Evolutionary conservation across 2,113 vertebrate genomes (phyloP), one percentile per base, ranked within the genome.

Genomic region (Xiphophorus couchianus): DNA sequence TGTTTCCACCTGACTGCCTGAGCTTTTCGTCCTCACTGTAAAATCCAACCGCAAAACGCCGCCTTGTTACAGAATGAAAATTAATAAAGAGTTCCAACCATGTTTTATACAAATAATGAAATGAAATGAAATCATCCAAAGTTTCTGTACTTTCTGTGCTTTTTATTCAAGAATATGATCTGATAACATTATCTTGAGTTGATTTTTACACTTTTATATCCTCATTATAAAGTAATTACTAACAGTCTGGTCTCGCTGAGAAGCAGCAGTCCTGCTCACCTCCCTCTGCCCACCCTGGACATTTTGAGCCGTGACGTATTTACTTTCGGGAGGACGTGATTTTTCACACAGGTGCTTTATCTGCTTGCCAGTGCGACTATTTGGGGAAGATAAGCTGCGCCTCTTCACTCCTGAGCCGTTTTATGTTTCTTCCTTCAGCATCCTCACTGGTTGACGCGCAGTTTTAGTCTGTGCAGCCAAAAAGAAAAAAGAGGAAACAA

Each of bases 311-410:
- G 84, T 94, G 92, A 92, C 93, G 93, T 91, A 81, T 95, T 95
- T 94, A 93, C 94, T 74, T n/a, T 92, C 95, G 84, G 83, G 68
- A 66, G 66, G 77, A 72, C 90, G 95, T 73, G 87, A 96, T 88
- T 96, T 97, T 95, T 97, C 95, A 88, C 96, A 95, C 93, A 73
- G 72, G 78, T 70, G 87, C 91, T 93, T 84, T 81, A 95, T 78
- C 76, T 90, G 92, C 84, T 73, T 82, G 93, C 89, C 90, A 91
- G 87, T 85, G 90, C 82, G 90, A 89, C 82, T 92, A 89, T 89
- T 79, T 91, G 93, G 83, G 92, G 89, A 58, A 91, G 90, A 92
- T 90, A 94, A 95, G 88, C 90, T 90, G 90, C 93, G 90, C 27
- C 27, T 86, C 84, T 86, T 85, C 84, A 87, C 54, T 67, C 86